Evolutionary conservation across 1,140 invertebrate genomes (phyloP).

Genomic region (Phymastichus coffea): DNA sequence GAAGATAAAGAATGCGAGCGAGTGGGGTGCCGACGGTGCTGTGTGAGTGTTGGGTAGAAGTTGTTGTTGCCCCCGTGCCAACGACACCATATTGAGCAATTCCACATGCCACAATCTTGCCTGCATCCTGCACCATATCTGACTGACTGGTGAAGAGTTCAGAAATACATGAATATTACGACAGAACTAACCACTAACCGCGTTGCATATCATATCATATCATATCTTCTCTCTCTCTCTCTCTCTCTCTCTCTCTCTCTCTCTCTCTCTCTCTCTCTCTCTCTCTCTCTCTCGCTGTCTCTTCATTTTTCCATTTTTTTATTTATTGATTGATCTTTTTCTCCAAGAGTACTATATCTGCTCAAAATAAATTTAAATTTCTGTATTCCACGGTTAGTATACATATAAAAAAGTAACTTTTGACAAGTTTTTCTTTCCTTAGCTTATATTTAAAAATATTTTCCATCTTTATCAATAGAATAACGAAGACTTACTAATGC

Average conservation of each 20-base stretch:
- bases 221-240: slow-evolving; percentile 42
- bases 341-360: too few species aligned
- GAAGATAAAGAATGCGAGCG: slow-evolving; percentile 59
- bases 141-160: slow-evolving; percentile 59
- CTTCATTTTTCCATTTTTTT: slow-evolving; percentile 21
- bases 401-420: slow-evolving; percentile 21
- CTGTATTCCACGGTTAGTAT: background rate
- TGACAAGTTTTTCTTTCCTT: slow-evolving; percentile 15
- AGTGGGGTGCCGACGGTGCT: slow-evolving; percentile 57
- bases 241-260: too few species aligned
- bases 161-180: slow-evolving; percentile 55
- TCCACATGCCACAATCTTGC: slow-evolving; percentile 57
- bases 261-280: too few species aligned
- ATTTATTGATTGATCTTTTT: slow-evolving; percentile 9
- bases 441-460: slow-evolving; percentile 6
- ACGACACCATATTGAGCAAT: too few species aligned
- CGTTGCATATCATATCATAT: slow-evolving; percentile 51
- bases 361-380: too few species aligned
- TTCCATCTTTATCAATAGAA: slow-evolving; percentile 28
- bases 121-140: slow-evolving; percentile 47
- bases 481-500: slow-evolving; percentile 41
- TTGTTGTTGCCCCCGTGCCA: slow-evolving; percentile 54
- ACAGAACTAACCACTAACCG: slow-evolving; percentile 44
- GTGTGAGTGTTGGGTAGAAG: slow-evolving; percentile 53
- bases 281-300: background rate